Evolutionary conservation across 2,888 invertebrate species (phyloP), one percentile per base, ranked within the genome.

Genomic region (Abscondita cerata): DNA sequence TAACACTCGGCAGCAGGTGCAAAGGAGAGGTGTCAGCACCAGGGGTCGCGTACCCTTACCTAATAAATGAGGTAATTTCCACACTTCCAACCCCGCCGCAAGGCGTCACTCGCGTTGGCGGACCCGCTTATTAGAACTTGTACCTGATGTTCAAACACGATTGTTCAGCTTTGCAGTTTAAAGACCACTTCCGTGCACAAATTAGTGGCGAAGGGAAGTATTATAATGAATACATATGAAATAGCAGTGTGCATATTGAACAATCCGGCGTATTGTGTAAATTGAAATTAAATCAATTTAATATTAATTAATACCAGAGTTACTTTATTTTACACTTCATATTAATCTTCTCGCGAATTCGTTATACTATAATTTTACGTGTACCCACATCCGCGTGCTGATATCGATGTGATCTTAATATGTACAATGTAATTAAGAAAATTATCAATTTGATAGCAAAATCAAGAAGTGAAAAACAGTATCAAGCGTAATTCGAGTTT

Each of bases 31-130:
- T 81, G 81, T 81, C 81, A 81, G 81, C 77, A 74, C 69, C 81
- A 81, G 80, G 79, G 81, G 81, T 79, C 79, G 78, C 78, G 76
- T 78, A 76, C 80, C 80, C 81, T 80, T 78, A 81, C 81, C 81
- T 81, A 81, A 81, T 81, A 81, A 81, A 81, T 80, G 81, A 81
- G 81, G 81, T 81, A 81, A 81, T 81, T 81, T 81, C 80, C 81
- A 81, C 81, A 81, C 80, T 81, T 81, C 77, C 76, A 77, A 76
- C 71, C 73, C 73, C 73, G 79, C 81, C 81, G 76, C 81, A 80
- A 80, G 80, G 79, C 79, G 77, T 78, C 78, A 77, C 75, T 76
- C 74, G 69, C 64, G 69, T 66, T 67, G 73, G 73, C 74, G 73
- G 73, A 72, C 75, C 70, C 71, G 74, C 77, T 79, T 79, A 79